phyloP scores from a whole-genome alignment of 2,888 invertebrate species.

The Penaeus monodon region DNA sequence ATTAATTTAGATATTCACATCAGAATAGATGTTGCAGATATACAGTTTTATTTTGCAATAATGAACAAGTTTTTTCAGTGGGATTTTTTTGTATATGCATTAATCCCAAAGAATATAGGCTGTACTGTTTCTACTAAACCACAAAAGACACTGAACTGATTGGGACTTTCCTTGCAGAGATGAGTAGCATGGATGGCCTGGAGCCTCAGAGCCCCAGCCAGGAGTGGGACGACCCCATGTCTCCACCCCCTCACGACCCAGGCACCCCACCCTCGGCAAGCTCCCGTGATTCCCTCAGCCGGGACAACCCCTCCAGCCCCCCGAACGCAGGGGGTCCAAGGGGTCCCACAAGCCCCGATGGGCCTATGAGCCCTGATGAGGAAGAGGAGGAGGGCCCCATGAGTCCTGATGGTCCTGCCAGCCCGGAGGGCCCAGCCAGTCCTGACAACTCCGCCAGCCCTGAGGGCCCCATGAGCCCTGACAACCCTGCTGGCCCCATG shows the following conservation, averaged over 20 bases:
- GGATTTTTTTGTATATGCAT: too few species aligned
- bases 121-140: too few species aligned
- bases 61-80: too few species aligned
- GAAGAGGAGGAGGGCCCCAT: not conserved
- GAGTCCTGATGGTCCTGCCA: not conserved
- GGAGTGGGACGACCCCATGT: slow-evolving; percentile 48
- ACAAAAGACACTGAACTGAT: too few species aligned
- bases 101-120: too few species aligned
- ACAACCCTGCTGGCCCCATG: not conserved
- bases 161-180: slow-evolving; percentile 19
- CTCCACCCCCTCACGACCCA: slow-evolving; percentile 25
- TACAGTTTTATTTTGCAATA: too few species aligned
- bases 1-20: too few species aligned
- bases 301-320: not conserved
- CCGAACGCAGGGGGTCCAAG: not conserved
- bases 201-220: slow-evolving; percentile 32
- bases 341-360: slow-evolving; percentile 26
- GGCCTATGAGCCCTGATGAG: not conserved
- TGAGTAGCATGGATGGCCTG: slow-evolving; percentile 53
- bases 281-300: slow-evolving; percentile 4
- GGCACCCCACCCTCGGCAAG: not conserved
- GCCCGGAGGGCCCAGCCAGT: not conserved
- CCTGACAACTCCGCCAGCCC: slow-evolving; percentile 11
- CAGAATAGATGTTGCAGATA: too few species aligned
- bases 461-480: slow-evolving; percentile 23